Base-by-base conservation (phyloP, 2,113 vertebrate species). In the Melospiza georgiana region DNA sequence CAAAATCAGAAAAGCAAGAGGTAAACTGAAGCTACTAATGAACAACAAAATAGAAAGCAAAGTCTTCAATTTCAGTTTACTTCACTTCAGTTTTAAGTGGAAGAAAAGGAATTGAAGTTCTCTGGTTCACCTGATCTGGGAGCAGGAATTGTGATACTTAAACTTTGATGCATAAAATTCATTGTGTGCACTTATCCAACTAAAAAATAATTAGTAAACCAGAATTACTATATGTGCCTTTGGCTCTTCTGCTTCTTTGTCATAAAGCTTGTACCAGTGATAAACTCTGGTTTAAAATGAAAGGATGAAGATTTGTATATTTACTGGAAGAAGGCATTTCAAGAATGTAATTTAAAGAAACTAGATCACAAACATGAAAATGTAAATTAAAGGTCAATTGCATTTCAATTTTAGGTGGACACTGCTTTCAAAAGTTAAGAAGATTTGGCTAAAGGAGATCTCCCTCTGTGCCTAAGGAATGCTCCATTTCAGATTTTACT, bases 61-160 rank as follows among this genome's bases (percentile, higher is more conserved):
- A 79, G 39, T 81, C 85, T 93, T 95, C n/a, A 63, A 57, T 90
- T 90, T 77, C 30, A 31, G 89, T 91, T 91, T 71, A 37, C 20
- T 49, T 77, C 21, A 54, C 55, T 83, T 84, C 24, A 63, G 21
- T 33, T 63, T 96, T 91, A 88, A 89, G 78, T 82, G 57, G 89
- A 33, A 79, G 57, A 79, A 52, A 3, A 0, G 41, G 74, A 93
- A 83, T 31, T 86, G 16, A 61, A 81, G 24, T 76, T 92, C 43
- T 95, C 25, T 62, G 33, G 39, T 75, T 85, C 59, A 91, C 20
- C 59, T 84, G 73, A 77, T 71, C 28, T 46, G 74, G 69, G 78
- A 91, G 71, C 9, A 21, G 46, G 41, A 93, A 39, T 20, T 74
- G 43, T 73, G 77, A 54, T 15, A 66, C 20, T 41, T 78, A 68